Evolutionary conservation across 2,888 invertebrate genomes (phyloP), one percentile per base, ranked within the genome.

Genomic region (Polia nebulosa): DNA sequence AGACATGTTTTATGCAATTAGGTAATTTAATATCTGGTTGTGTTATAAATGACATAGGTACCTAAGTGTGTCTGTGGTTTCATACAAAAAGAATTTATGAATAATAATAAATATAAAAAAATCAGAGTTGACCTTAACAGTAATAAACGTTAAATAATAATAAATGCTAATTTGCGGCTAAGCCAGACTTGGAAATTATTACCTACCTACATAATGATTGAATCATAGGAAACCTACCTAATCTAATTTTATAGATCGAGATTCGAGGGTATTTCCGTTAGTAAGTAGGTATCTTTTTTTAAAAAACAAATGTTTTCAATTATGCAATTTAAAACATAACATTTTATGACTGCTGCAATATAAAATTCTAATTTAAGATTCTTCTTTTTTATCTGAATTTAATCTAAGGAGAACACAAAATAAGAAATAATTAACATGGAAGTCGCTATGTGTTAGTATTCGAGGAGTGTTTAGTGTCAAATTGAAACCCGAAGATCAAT

Each of bases 111-210:
- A 39, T 39, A 7, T 11, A 27, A 15, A 22, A 29, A 9, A 25
- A 47, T 13, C 25, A 17, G 5, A 17, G 9, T 36, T 65, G 36
- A 69, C 51, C 66, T 69, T 36, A 20, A 15, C 3, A 49, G 36
- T 52, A 34, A 41, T 27, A 53, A 44, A 65, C 20, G 17, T 32
- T 65, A 34, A 55, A 53, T 39, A 51, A 49, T n/a, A 20, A 72
- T 41, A 36, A 41, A 69, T 66, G 51, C 17, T 32, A 65, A 78
- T 49, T 47, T 78, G 56, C 25, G 78, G 56, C 60, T 17, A 36
- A 5, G 8, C 41, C 9, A 61, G 39, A 51, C 11, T 25, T 36
- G 36, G 4, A 47, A 52, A 51, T 64, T 9, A 17, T 55, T 41
- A 62, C 6, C 27, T 22, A 72, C n/a, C n/a, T n/a, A n/a, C 8